These are phyloP conservation scores for Rhagonycha lutea DNA, from an alignment of 2,888 invertebrate genomes.

Conservation along the genomic window DNA sequence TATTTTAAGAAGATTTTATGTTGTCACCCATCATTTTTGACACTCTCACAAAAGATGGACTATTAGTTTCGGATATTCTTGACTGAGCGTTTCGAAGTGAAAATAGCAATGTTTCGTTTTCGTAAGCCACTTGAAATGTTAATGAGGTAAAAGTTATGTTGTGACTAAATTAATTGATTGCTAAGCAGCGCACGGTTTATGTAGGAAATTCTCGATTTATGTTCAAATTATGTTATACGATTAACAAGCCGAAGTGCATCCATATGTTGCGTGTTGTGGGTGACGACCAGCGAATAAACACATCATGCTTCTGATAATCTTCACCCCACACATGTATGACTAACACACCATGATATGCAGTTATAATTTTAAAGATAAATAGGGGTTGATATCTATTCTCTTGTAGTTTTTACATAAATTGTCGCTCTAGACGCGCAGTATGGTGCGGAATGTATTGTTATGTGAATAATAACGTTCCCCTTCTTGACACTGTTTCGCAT, in stretches of 20 bases:
- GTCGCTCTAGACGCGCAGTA: slow-evolving; percentile 28
- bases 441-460: slow-evolving; percentile 33
- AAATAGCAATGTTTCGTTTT: neutral
- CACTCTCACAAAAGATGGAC: neutral
- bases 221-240: slow-evolving; percentile 12
- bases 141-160: neutral
- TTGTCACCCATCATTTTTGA: neutral
- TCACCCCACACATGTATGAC: slow-evolving; percentile 50
- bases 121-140: neutral
- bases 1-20: neutral
- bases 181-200: neutral
- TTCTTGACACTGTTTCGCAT: slow-evolving; percentile 33
- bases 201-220: slow-evolving; percentile 5
- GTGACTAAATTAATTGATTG: neutral
- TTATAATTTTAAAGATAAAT: slow-evolving; percentile 52
- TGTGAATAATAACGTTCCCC: slow-evolving; percentile 32
- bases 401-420: slow-evolving; percentile 34
- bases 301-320: slow-evolving; percentile 44
- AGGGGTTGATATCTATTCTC: slow-evolving; percentile 51
- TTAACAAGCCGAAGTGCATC: slow-evolving; percentile 27
- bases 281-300: slow-evolving; percentile 46
- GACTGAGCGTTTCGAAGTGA: neutral
- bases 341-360: slow-evolving; percentile 52
- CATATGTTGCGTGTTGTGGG: slow-evolving; percentile 41
- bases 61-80: neutral